phyloP scores from a whole-genome alignment of 2,797 vertebrate genomes.

The Furcifer pardalis region DNA sequence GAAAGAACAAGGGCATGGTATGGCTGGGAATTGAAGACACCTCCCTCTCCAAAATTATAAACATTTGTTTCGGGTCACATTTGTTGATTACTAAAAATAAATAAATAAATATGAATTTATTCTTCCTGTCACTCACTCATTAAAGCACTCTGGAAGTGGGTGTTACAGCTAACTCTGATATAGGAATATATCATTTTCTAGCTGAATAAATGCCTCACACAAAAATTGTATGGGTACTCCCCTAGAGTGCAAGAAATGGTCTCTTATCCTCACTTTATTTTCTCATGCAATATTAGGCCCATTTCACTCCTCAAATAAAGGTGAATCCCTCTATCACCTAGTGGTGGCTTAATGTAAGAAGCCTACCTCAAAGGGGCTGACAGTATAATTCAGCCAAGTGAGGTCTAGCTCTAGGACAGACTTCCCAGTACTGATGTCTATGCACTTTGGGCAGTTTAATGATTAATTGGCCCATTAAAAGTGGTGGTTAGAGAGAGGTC shows the following conservation, averaged over 20 bases:
- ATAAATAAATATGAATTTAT: neutral
- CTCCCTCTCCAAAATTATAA: too few relatives aligned
- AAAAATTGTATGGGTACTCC: neutral
- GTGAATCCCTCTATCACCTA: neutral
- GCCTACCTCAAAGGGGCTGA: too few relatives aligned
- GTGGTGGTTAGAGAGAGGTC: too few relatives aligned
- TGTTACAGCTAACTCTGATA: neutral
- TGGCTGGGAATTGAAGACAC: neutral
- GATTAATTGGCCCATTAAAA: too few relatives aligned
- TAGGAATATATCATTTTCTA: neutral
- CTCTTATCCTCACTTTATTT: neutral
- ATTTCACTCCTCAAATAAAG: neutral
- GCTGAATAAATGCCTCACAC: neutral
- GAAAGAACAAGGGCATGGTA: neutral
- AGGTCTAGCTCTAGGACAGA: too few relatives aligned
- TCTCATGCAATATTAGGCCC: neutral
- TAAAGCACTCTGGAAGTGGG: neutral
- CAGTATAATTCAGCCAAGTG: too few relatives aligned
- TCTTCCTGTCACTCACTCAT: neutral
- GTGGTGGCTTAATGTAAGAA: too few relatives aligned
- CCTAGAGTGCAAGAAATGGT: neutral
- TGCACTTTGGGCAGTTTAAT: too few relatives aligned
- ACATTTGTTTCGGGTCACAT: neutral
- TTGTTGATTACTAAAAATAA: neutral
- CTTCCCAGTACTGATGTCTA: too few relatives aligned